Conservation (phyloP, 2,888 invertebrate species). For the Myathropa florea region DNA sequence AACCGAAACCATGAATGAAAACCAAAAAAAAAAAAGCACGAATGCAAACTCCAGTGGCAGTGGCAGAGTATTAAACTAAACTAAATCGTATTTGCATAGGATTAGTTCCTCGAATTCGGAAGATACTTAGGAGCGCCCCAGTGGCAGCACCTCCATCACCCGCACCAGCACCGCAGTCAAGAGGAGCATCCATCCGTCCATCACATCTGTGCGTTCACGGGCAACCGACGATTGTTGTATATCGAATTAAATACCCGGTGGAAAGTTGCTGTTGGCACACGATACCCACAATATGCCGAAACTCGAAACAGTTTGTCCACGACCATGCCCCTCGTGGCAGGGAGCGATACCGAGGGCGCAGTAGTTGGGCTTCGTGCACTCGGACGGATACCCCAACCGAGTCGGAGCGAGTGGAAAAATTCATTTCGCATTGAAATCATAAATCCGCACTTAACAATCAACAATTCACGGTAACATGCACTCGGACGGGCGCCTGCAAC, state of each 20-base stretch:
- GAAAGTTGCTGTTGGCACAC: slow-evolving; percentile 47
- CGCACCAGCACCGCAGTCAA: not conserved
- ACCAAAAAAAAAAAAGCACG: not conserved
- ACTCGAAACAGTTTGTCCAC: slow-evolving; percentile 52
- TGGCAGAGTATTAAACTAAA: slow-evolving; percentile 35
- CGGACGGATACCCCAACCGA: not conserved
- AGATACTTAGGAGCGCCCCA: slow-evolving; percentile 10
- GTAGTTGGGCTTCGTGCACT: slow-evolving; percentile 39
- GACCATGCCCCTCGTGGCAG: slow-evolving; percentile 15
- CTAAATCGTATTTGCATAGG: slow-evolving; percentile 66
- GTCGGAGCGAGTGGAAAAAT: slow-evolving; percentile 17
- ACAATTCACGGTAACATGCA: slow-evolving; percentile 73
- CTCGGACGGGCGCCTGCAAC: slow-evolving; percentile 50
- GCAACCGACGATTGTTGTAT: slow-evolving; percentile 26
- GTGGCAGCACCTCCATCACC: not conserved
- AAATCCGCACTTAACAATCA: slow-evolving; percentile 73
- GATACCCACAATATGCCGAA: slow-evolving; percentile 46
- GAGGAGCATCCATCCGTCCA: not conserved
- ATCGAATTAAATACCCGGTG: slow-evolving; percentile 54
- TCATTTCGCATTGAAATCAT: slow-evolving; percentile 72
- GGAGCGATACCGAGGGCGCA: slow-evolving; percentile 2
- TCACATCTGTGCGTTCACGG: not conserved
- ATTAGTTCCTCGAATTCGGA: slow-evolving; percentile 51
- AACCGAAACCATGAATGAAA: too few relatives aligned
- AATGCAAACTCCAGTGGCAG: slow-evolving; percentile 12